These are phyloP conservation scores for Grantiella picta DNA, from an alignment of 2,113 vertebrate species.

Conservation along the genomic window DNA sequence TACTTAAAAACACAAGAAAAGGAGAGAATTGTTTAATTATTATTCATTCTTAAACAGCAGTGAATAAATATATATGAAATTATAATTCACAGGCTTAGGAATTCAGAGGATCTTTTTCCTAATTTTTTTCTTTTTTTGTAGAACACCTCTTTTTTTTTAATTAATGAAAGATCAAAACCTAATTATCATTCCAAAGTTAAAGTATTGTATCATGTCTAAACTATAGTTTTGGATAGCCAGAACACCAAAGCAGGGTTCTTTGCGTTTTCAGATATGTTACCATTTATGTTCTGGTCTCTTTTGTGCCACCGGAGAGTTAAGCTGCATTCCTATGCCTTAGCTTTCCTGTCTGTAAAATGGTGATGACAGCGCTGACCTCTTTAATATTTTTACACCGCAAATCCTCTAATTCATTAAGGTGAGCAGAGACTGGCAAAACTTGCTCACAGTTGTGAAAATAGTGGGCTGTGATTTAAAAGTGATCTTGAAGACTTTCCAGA, in stretches of 20 bases:
- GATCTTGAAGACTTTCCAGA: background rate
- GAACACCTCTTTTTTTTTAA: background rate
- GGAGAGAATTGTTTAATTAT: background rate
- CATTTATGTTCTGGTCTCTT: background rate
- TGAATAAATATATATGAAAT: background rate
- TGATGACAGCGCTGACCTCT: background rate
- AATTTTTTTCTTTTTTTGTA: background rate
- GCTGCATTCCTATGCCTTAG: background rate
- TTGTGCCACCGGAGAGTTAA: background rate
- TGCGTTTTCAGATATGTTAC: background rate
- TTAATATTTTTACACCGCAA: background rate
- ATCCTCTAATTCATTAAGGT: background rate
- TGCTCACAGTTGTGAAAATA: background rate
- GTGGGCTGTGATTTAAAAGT: background rate
- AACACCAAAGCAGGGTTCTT: background rate
- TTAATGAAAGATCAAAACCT: background rate
- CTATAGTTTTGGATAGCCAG: background rate
- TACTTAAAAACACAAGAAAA: background rate
- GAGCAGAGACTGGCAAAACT: background rate
- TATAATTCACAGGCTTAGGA: background rate
- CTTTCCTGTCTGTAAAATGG: background rate
- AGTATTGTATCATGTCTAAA: background rate
- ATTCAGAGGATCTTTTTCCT: background rate
- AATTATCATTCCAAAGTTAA: background rate
- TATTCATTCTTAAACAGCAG: background rate